Conservation (phyloP, 2,888 invertebrate genomes). For the Thelaira solivaga region DNA sequence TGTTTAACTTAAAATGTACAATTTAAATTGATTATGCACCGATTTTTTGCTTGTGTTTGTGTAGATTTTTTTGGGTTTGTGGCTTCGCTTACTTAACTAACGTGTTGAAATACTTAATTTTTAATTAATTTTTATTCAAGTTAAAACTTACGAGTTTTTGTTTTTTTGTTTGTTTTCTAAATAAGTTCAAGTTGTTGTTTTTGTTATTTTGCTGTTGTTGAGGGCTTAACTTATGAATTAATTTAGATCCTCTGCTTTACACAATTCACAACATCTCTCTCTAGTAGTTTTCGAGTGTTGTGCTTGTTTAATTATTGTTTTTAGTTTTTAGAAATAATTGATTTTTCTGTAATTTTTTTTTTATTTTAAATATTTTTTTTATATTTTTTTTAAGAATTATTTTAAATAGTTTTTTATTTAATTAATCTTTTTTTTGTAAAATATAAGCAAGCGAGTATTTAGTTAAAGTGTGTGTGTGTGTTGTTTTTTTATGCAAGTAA, state of each 20-base stretch:
- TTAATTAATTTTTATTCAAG: constrained; percentile 34
- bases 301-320: constrained; percentile 48
- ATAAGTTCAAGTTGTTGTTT: constrained; percentile 8
- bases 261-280: constrained; percentile 56
- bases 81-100: constrained; percentile 21
- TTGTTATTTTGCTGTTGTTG: not conserved
- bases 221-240: constrained; percentile 60
- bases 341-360: constrained; percentile 1
- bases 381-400: not conserved
- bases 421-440: constrained; percentile 39
- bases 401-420: constrained; percentile 13
- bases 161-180: not conserved
- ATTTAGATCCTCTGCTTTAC: constrained; percentile 63
- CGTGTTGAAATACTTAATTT: constrained; percentile 33
- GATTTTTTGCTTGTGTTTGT: constrained; percentile 38
- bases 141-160: constrained; percentile 44
- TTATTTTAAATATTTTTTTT: constrained; percentile 20
- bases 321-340: constrained; percentile 32
- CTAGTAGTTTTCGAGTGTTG: constrained; percentile 38
- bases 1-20: constrained; percentile 33
- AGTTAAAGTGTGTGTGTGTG: constrained; percentile 62
- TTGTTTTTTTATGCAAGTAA: constrained; percentile 38
- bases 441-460: constrained; percentile 63
- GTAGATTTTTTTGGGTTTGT: not conserved
- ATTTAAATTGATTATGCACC: constrained; percentile 60